A percentile compares a stretch with the other conserved stretches of the same genome.
Conservation (phyloP, 1,140 invertebrate species). For the Drosophila varians region DNA sequence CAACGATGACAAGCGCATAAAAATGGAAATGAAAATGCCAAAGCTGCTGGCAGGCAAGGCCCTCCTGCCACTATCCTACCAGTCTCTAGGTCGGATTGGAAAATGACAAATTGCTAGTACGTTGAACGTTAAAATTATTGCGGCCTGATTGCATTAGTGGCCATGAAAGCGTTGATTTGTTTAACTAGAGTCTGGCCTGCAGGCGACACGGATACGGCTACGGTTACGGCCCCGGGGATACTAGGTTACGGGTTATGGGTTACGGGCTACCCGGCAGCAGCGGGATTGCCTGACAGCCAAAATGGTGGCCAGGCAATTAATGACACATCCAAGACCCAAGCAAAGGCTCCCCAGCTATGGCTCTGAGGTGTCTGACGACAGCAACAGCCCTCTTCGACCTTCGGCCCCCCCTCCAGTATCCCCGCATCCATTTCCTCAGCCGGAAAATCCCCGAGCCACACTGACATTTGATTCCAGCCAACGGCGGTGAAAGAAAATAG, state of each 20-base stretch:
- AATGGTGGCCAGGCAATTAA: slow-evolving; percentile 71
- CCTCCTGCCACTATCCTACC: slow-evolving; percentile 9
- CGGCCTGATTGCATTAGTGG: slow-evolving; percentile 73
- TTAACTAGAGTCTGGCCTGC: slow-evolving; percentile 52
- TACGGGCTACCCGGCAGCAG: background rate
- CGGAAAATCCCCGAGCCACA: slow-evolving; percentile 27
- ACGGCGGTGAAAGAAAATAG: background rate
- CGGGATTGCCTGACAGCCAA: slow-evolving; percentile 35
- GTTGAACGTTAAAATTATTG: slow-evolving; percentile 74
- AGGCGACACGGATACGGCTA: slow-evolving; percentile 35
- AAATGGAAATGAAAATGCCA: slow-evolving; percentile 81
- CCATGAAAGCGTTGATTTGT: slow-evolving; percentile 75
- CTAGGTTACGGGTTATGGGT: slow-evolving; percentile 2
- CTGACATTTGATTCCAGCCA: slow-evolving; percentile 27
- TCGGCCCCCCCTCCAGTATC: background rate
- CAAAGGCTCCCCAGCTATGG: slow-evolving; percentile 14
- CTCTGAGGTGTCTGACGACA: slow-evolving; percentile 20
- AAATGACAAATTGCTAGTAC: slow-evolving; percentile 73
- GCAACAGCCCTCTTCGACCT: slow-evolving; percentile 3
- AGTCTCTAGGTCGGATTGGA: slow-evolving; percentile 36
- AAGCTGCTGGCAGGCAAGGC: slow-evolving; percentile 45
- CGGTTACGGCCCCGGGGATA: background rate
- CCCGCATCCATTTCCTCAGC: slow-evolving; percentile 2
- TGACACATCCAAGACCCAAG: slow-evolving; percentile 39
- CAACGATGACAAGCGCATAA: slow-evolving; percentile 74